These are phyloP conservation scores for Pyrocephalus nanus DNA, from an alignment of 2,797 vertebrate genomes.

Conservation along the genomic window DNA sequence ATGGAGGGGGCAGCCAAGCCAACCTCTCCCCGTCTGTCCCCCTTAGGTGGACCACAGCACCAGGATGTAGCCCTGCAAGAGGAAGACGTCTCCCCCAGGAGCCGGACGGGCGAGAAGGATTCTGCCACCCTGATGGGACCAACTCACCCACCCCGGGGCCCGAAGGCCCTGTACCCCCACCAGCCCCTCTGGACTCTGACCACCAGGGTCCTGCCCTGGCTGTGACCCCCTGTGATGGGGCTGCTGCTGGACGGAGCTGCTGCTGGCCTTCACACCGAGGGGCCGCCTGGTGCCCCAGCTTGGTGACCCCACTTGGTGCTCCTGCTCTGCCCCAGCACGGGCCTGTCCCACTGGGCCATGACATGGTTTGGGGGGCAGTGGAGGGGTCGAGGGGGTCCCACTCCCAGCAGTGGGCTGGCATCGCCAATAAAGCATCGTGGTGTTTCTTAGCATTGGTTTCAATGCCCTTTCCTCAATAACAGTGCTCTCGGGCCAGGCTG, in stretches of 20 bases:
- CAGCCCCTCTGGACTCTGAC: neutral
- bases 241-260: neutral
- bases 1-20: neutral
- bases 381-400: rapidly evolving
- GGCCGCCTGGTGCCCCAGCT: rapidly evolving
- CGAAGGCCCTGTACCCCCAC: rapidly evolving
- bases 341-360: neutral
- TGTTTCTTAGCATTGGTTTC: neutral
- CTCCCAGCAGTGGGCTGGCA: rapidly evolving
- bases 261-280: rapidly evolving
- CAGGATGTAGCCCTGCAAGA: neutral
- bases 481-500: rapidly evolving
- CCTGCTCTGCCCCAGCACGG: rapidly evolving
- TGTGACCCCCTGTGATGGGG: rapidly evolving
- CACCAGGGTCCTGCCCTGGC: neutral
- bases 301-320: neutral
- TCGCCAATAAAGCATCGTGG: neutral
- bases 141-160: no score
- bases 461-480: neutral
- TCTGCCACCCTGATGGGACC: neutral
- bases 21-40: neutral
- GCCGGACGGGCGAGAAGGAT: rapidly evolving
- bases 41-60: slow-evolving; percentile 1
- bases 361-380: rapidly evolving
- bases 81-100: rapidly evolving